Base-by-base conservation (phyloP, 2,888 invertebrate genomes). In the Prosopocoilus inquinatus region DNA sequence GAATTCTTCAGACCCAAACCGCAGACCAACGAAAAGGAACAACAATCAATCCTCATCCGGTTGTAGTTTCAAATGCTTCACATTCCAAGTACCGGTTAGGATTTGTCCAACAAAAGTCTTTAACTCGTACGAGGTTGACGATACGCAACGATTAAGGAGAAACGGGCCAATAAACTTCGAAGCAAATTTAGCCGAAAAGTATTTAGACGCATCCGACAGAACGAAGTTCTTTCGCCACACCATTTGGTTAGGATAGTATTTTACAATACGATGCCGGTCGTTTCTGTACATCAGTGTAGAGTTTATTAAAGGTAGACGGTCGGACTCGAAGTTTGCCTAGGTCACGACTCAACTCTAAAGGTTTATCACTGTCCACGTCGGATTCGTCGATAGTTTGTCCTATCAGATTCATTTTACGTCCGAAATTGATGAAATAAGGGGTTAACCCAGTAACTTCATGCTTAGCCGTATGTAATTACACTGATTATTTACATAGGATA, bases 131-230 rank as follows among this genome's bases (percentile, higher is more conserved):
- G 2, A 9, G 5, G 7, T 20, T 7, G 2, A 1, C 1, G 7
- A 2, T 9, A 16, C 13, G 13, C 9, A n/a, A n/a, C 39, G 20
- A 16, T 7, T 7, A 9, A 49, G 16, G 5, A 5, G 4, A 2
- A 15, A 67, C 2, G 64, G 66, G 2, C 43, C 46, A 2, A 53
- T 15, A 46, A 53, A 67, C 32, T 62, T 63, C 0, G 57, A 56
- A 0, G 64, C 59, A 7, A 68, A 52, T 34, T 69, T 68, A 1
- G 60, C 47, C 0, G 66, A 33, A 39, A 65, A 55, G 33, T 53
- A 35, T n/a, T 64, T 58, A 2, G 62, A 28, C 0, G 59, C 63
- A 11, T 58, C 58, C 9, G 66, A 66, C 2, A 64, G 41, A 0
- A 56, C 54, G 13, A 39, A 52, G 52, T 63, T 61, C 16, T 43